phyloP scores from a whole-genome alignment of 2,797 vertebrate species.

The Enteromius paludinosus region DNA sequence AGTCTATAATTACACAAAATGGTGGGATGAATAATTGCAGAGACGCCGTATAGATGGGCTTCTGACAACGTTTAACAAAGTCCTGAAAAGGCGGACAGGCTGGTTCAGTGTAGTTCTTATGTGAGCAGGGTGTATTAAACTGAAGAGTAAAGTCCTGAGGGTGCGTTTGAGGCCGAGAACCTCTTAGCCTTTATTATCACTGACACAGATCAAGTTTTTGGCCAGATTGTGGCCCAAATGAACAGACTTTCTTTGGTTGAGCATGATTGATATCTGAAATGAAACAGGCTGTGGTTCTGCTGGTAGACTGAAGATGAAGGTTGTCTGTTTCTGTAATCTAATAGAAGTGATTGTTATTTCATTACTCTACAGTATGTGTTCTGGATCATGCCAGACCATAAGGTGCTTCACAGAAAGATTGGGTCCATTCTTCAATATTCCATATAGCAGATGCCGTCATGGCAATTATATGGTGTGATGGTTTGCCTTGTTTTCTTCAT shows the following conservation, averaged over 20 bases:
- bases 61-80: slow-evolving; percentile 50
- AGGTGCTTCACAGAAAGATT: slow-evolving; percentile 60
- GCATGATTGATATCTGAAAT: slow-evolving; percentile 68
- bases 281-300: slow-evolving; percentile 39
- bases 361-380: slow-evolving; percentile 69
- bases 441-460: slow-evolving; percentile 12
- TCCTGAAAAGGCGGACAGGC: slow-evolving; percentile 36
- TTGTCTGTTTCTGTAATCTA: slow-evolving; percentile 72
- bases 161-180: slow-evolving; percentile 5
- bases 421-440: slow-evolving; percentile 51
- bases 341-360: slow-evolving; percentile 75
- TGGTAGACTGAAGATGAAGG: slow-evolving; percentile 30
- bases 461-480: slow-evolving; percentile 28
- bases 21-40: slow-evolving; percentile 53
- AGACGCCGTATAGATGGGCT: slow-evolving; percentile 36
- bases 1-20: slow-evolving; percentile 50
- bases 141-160: slow-evolving; percentile 22
- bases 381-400: slow-evolving; percentile 69
- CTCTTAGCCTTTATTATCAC: slow-evolving; percentile 15
- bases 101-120: slow-evolving; percentile 29
- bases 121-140: slow-evolving; percentile 24
- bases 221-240: background rate
- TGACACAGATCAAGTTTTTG: slow-evolving; percentile 17
- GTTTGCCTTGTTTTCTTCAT: slow-evolving; percentile 29
- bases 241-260: slow-evolving; percentile 63